Conservation (phyloP, 2,888 invertebrate genomes). For the Arrhopalites spinosus region DNA sequence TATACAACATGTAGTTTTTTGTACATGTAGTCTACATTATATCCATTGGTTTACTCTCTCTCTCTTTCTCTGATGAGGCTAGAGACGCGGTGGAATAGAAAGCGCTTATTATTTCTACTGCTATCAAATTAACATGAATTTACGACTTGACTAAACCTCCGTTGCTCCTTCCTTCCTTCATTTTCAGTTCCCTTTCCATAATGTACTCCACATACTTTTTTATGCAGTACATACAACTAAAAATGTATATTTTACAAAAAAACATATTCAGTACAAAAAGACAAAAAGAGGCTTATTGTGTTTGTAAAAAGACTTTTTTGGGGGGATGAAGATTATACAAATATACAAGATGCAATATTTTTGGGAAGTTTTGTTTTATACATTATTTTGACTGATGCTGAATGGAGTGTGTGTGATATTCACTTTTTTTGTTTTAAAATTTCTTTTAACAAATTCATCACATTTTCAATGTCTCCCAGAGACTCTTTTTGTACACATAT, state of each 20-base stretch:
- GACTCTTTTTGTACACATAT: background rate
- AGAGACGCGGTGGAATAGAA: conserved; percentile 23
- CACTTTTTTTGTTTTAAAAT: too few species aligned
- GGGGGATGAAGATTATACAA: too few species aligned
- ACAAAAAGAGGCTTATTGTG: too few species aligned
- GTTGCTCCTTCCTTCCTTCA: background rate
- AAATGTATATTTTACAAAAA: too few species aligned
- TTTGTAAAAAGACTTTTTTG: too few species aligned
- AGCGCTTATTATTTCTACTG: conserved; percentile 30
- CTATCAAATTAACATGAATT: conserved; percentile 31
- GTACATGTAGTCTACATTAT: background rate
- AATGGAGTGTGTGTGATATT: too few species aligned
- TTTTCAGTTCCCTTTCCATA: background rate
- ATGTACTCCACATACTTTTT: background rate
- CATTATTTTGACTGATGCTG: too few species aligned
- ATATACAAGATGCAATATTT: too few species aligned
- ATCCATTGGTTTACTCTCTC: background rate
- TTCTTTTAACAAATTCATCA: too few species aligned
- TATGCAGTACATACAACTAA: background rate
- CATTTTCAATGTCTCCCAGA: background rate
- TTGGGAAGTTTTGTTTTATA: too few species aligned
- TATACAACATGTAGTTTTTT: background rate
- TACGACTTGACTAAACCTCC: conserved; percentile 28
- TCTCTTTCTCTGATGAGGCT: conserved; percentile 14
- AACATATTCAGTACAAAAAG: too few species aligned